Conservation (phyloP, 2,888 invertebrate species). For the Phasia obesa region DNA sequence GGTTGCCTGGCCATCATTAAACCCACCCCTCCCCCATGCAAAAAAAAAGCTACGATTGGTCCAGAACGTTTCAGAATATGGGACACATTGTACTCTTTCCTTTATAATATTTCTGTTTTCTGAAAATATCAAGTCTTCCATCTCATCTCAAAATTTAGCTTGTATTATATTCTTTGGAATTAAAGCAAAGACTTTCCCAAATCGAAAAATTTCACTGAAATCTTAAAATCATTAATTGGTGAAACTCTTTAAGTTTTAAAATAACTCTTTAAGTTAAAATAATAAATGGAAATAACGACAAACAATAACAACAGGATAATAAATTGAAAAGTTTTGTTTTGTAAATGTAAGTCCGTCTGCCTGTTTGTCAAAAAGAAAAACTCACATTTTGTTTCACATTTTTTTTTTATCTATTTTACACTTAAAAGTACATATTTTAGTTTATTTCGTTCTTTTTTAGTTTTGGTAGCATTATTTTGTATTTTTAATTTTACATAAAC, state of each 20-base stretch:
- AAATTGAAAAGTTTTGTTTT: constrained; percentile 68
- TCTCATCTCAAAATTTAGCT: no score
- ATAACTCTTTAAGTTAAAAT: background rate
- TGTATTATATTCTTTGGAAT: no score
- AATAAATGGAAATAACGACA: background rate
- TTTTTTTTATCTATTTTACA: constrained; percentile 10
- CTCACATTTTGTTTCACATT: constrained; percentile 12
- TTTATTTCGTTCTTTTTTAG: constrained; percentile 31
- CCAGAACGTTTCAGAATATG: no score
- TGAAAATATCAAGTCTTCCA: no score
- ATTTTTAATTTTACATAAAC: constrained; percentile 69
- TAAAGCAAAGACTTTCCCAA: no score
- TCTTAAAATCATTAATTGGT: background rate
- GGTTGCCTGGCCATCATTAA: no score
- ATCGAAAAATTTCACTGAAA: no score
- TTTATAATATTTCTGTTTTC: no score
- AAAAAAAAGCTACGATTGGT: no score
- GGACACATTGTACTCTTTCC: no score
- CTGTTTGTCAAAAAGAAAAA: constrained; percentile 44
- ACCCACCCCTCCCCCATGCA: no score
- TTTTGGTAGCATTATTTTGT: constrained; percentile 41
- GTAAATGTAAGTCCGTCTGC: constrained; percentile 26
- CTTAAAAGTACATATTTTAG: constrained; percentile 33
- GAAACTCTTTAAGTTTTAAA: constrained; percentile 12
- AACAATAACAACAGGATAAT: constrained; percentile 57